phyloP scores from a whole-genome alignment of 2,888 invertebrate species.

The Agelastica alni region DNA sequence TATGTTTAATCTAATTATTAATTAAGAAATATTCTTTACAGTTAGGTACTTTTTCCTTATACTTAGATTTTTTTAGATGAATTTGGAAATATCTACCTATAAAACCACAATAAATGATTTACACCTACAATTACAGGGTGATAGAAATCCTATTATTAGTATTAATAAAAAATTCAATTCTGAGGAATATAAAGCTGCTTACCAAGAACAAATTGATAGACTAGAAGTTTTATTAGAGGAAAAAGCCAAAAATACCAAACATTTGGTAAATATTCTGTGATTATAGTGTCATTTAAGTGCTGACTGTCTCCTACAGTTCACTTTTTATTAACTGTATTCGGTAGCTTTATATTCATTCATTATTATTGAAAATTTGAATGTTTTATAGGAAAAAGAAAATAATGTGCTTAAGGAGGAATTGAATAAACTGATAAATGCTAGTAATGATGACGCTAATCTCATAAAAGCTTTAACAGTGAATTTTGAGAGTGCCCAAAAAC shows the following conservation, averaged over 20 bases:
- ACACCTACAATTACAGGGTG: constrained; percentile 41
- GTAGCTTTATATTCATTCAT: too few species aligned
- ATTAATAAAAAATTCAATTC: constrained; percentile 41
- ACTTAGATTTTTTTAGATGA: constrained; percentile 33
- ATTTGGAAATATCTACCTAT: constrained; percentile 43
- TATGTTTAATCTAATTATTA: too few species aligned
- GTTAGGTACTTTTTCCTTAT: too few species aligned
- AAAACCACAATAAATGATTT: constrained; percentile 43
- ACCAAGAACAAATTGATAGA: constrained; percentile 42
- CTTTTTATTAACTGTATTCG: too few species aligned
- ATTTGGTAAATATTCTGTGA: constrained; percentile 33
- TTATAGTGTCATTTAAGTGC: too few species aligned
- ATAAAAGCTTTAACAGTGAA: constrained; percentile 39
- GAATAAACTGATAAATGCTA: constrained; percentile 35
- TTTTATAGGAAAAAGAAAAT: constrained; percentile 42
- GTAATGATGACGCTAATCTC: constrained; percentile 38
- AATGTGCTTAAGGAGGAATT: constrained; percentile 39
- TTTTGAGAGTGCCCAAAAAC: constrained; percentile 45
- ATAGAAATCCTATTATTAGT: constrained; percentile 42
- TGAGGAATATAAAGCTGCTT: constrained; percentile 43
- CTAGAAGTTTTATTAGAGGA: constrained; percentile 43
- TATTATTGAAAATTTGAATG: neutral
- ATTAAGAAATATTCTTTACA: constrained; percentile 5
- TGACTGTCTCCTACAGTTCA: too few species aligned
- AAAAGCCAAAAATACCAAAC: constrained; percentile 37